phyloP scores from a whole-genome alignment of 2,797 vertebrate species.

The Galagoides demidoff region DNA sequence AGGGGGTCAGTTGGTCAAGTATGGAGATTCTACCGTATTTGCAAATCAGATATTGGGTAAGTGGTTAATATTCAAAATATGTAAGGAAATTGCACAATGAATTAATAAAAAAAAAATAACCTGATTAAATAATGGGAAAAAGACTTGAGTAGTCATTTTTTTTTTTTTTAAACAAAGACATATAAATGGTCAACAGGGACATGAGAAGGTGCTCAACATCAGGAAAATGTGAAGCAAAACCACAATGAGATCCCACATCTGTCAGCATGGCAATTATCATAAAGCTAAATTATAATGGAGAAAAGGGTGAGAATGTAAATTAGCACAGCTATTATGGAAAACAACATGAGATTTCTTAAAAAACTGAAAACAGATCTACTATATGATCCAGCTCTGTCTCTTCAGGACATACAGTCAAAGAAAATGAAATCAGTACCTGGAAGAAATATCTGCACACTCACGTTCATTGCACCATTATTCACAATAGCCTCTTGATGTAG shows the following conservation, averaged over 20 bases:
- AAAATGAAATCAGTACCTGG: background rate
- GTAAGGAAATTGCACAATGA: background rate
- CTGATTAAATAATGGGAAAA: background rate
- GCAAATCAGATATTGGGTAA: background rate
- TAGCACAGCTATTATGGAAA: background rate
- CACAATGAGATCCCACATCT: background rate
- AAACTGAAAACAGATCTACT: background rate
- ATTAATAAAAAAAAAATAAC: background rate
- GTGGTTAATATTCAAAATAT: background rate
- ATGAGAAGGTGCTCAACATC: background rate
- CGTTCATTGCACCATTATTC: background rate
- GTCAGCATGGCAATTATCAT: background rate
- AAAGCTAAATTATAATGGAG: background rate
- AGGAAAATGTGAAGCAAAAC: background rate
- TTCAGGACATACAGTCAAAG: background rate
- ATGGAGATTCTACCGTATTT: background rate
- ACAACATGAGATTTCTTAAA: background rate
- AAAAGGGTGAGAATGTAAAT: background rate
- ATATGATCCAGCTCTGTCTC: background rate
- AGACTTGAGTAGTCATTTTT: background rate
- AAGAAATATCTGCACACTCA: background rate
- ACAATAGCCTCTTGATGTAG: background rate
- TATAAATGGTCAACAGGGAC: background rate
- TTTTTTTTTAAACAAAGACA: background rate
- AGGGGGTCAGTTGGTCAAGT: too few species aligned